Conservation (phyloP, 2,113 vertebrate species). For the Xenopus borealis region DNA sequence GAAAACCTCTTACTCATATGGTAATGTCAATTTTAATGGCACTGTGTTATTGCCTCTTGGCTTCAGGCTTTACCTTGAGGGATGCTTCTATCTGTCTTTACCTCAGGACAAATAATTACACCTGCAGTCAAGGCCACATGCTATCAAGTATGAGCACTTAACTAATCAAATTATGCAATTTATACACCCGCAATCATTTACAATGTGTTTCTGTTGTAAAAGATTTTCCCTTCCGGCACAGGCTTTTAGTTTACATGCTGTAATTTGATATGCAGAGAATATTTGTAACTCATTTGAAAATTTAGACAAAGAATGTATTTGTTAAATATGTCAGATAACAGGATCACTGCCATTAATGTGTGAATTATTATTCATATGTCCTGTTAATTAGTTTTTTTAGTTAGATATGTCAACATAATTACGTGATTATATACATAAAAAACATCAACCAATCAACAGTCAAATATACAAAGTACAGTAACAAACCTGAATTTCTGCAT, state of each 20-base stretch:
- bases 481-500: too few species aligned
- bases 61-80: slow-evolving; percentile 23
- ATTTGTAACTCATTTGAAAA: too few species aligned
- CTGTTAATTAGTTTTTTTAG: too few species aligned
- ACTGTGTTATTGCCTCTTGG: slow-evolving; percentile 17
- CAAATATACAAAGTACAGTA: too few species aligned
- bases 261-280: background rate
- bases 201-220: slow-evolving; percentile 11
- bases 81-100: slow-evolving; percentile 22
- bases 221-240: slow-evolving; percentile 10
- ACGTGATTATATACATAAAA: too few species aligned
- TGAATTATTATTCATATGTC: too few species aligned
- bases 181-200: slow-evolving; percentile 15
- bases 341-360: too few species aligned
- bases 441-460: too few species aligned
- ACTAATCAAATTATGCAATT: slow-evolving; percentile 28
- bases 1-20: background rate
- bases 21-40: slow-evolving; percentile 12
- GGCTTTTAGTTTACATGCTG: background rate
- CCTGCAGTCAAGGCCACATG: slow-evolving; percentile 28
- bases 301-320: too few species aligned
- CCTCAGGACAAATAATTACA: slow-evolving; percentile 28
- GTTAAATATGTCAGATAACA: too few species aligned
- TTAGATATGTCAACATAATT: too few species aligned
- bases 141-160: slow-evolving; percentile 24